A percentile compares a stretch with the other conserved stretches of the same genome.
These are phyloP conservation scores for Chauna torquata DNA, from an alignment of 2,113 vertebrate genomes.

Conservation along the genomic window DNA sequence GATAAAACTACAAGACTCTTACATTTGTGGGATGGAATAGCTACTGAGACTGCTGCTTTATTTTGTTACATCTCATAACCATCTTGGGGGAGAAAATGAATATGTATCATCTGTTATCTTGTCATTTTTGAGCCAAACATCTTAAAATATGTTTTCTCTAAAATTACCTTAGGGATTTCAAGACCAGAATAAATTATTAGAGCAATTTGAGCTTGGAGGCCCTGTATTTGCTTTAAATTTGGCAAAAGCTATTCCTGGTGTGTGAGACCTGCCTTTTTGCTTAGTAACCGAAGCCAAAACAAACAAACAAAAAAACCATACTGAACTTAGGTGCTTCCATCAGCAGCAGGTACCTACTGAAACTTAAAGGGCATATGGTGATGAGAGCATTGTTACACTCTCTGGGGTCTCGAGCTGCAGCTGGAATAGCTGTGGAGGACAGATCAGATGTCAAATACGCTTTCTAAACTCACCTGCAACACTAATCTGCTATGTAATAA, in stretches of 20 bases:
- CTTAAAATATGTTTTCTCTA: conserved; percentile 56
- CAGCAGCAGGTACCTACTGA: neutral
- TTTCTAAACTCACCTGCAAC: neutral
- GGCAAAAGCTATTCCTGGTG: neutral
- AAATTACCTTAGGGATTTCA: conserved; percentile 55
- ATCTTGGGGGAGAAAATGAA: conserved; percentile 41
- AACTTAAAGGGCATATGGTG: neutral
- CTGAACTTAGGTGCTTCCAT: neutral
- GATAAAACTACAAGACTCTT: neutral
- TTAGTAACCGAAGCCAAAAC: neutral
- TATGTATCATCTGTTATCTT: conserved; percentile 58
- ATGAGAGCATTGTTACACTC: neutral
- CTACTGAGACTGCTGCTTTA: neutral
- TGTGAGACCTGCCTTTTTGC: neutral
- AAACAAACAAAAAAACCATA: fast-evolving
- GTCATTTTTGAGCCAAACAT: conserved; percentile 38
- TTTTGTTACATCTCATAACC: conserved; percentile 45
- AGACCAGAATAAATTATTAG: conserved; percentile 56
- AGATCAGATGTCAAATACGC: neutral
- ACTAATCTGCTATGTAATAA: fast-evolving
- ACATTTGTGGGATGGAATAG: conserved; percentile 10
- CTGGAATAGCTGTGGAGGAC: neutral
- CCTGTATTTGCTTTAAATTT: neutral
- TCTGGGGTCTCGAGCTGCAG: neutral
- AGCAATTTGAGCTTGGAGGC: conserved; percentile 21